phyloP scores from a whole-genome alignment of 2,113 vertebrate genomes.

The Chrysemys picta region DNA sequence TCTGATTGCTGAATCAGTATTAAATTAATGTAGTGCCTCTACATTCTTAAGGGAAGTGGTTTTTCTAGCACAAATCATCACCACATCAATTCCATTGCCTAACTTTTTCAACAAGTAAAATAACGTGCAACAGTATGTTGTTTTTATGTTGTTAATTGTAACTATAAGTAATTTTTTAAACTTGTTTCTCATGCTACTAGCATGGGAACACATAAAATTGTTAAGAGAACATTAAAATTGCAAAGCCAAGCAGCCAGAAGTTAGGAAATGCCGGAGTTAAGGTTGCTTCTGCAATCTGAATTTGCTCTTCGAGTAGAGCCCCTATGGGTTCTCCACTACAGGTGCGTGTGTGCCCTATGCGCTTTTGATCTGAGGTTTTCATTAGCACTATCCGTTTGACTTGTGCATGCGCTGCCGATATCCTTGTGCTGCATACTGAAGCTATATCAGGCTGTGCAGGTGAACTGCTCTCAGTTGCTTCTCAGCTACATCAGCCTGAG shows the following conservation, averaged over 20 bases:
- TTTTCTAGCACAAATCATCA: not conserved
- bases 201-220: not conserved
- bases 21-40: not conserved
- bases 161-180: not conserved
- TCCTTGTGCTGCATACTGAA: no score
- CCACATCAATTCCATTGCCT: not conserved
- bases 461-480: no score
- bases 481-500: no score
- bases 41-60: not conserved
- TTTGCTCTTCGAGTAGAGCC: not conserved
- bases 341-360: not conserved
- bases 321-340: not conserved
- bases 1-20: not conserved
- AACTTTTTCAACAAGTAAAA: not conserved
- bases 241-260: not conserved
- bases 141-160: not conserved
- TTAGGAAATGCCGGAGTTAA: not conserved
- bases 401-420: no score
- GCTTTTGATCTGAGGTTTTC: no score
- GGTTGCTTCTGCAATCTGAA: not conserved
- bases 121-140: not conserved
- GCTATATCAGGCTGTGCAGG: no score
- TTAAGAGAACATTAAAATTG: not conserved
- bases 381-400: no score
- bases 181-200: no score